phyloP scores from a whole-genome alignment of 2,888 invertebrate species.

The Thereva unica region DNA sequence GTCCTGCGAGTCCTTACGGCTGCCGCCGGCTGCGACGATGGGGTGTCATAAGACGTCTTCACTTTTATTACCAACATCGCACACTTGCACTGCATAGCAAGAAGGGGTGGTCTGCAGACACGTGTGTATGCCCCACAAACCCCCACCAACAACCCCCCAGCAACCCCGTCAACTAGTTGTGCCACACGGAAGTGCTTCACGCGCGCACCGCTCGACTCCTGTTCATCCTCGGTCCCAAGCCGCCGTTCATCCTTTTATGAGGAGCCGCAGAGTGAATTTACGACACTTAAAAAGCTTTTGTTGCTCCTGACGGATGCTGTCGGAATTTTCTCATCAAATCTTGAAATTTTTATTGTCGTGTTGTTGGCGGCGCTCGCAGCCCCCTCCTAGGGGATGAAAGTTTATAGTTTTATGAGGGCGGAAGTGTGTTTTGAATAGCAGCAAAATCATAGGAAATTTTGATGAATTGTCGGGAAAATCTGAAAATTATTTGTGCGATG shows the following conservation, averaged over 20 bases:
- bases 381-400: slow-evolving; percentile 11
- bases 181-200: too few species aligned
- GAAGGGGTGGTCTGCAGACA: background rate
- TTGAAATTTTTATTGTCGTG: slow-evolving; percentile 30
- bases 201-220: too few species aligned
- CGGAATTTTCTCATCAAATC: slow-evolving; percentile 28
- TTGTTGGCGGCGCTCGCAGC: slow-evolving; percentile 17
- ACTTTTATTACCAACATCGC: slow-evolving; percentile 18
- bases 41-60: slow-evolving; percentile 14
- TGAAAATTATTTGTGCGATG: too few species aligned
- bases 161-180: too few species aligned
- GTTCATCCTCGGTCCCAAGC: background rate
- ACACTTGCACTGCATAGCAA: slow-evolving; percentile 5
- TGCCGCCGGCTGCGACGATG: slow-evolving; percentile 7
- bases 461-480: too few species aligned
- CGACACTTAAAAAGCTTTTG: slow-evolving; percentile 33
- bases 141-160: too few species aligned
- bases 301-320: slow-evolving; percentile 24
- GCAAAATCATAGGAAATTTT: too few species aligned
- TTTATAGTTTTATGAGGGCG: slow-evolving; percentile 20
- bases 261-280: slow-evolving; percentile 28
- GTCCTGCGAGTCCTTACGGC: slow-evolving; percentile 15
- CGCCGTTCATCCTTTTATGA: slow-evolving; percentile 20
- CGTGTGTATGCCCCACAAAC: background rate
- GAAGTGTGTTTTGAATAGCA: too few species aligned